A percentile compares a stretch with the other conserved stretches of the same genome.
These are phyloP conservation scores for Drosophila melanosoma DNA, from an alignment of 2,888 invertebrate genomes.

Conservation along the genomic window DNA sequence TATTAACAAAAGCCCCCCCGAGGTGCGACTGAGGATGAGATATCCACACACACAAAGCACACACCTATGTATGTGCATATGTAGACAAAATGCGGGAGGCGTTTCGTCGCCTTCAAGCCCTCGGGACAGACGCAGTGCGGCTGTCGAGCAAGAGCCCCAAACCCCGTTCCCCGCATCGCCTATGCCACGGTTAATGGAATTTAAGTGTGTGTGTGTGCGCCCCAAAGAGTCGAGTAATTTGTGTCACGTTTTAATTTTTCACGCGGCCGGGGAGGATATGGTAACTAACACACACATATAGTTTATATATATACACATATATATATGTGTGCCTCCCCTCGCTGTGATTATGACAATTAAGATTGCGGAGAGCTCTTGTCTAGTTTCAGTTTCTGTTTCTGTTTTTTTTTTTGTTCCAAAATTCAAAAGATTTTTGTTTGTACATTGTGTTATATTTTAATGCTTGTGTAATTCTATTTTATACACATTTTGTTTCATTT, in stretches of 20 bases:
- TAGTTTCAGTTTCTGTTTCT: constrained; percentile 29
- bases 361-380: constrained; percentile 53
- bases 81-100: constrained; percentile 43
- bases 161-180: constrained; percentile 1
- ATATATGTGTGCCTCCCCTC: constrained; percentile 19
- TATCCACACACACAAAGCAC: constrained; percentile 13
- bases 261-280: constrained; percentile 46
- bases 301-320: background rate
- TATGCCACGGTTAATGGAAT: constrained; percentile 60
- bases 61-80: constrained; percentile 18
- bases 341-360: constrained; percentile 73
- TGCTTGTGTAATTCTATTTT: constrained; percentile 31
- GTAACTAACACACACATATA: constrained; percentile 25
- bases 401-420: constrained; percentile 8
- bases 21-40: constrained; percentile 44
- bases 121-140: constrained; percentile 72
- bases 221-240: constrained; percentile 66
- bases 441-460: constrained; percentile 12
- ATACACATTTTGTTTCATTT: background rate
- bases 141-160: constrained; percentile 31
- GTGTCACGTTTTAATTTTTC: constrained; percentile 77
- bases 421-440: constrained; percentile 37
- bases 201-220: constrained; percentile 30
- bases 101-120: constrained; percentile 46
- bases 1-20: constrained; percentile 69